Base-by-base conservation (phyloP, 2,113 vertebrate genomes). In the Ailuropoda melanoleuca region DNA sequence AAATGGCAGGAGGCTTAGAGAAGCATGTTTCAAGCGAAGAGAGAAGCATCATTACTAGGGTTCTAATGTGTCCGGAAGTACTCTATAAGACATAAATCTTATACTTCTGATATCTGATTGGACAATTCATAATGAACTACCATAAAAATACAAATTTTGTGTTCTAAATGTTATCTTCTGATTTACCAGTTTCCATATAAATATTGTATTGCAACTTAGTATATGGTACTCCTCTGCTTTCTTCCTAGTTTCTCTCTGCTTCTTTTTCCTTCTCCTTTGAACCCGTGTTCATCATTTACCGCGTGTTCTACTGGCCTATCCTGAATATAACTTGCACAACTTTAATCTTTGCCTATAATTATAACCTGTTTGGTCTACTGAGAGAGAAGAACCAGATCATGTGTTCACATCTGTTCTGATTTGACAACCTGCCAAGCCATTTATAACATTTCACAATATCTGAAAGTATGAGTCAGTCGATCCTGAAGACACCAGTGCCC, bases 11-110 rank as follows among this genome's bases (percentile, higher is more conserved):
- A 10, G 3, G 75, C 34, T 53, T 31, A 88, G 12, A 89, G 26
- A 26, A 85, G 19, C 21, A 53, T 13, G 1, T 87, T 83, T 94
- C 37, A 83, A 46, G 26, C 58, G 17, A 96, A 75, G 74, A 93
- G 56, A 89, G 29, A 10, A 14, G 24, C 66, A 24, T 60, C 8
- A 75, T 66, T 66, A 50, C 46, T 62, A 75, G 58, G 88, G 37
- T 0, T 78, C 29, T 75, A 74, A 6, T 70, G 26, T 46, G 81
- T 62, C n/a, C 46, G 74, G 39, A 95, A 83, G 78, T 66, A 58
- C n/a, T 23, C 89, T 82, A 93, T 91, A 93, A 95, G 66, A 46
- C 4, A 72, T 34, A 86, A 64, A 89, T 64, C 64, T 88, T 93
- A 37, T 0, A 64, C 34, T 81, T 87, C 14, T 46, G 1, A n/a